Conservation (phyloP, 2,888 invertebrate genomes). For the Hemicrepidius hirtus region DNA sequence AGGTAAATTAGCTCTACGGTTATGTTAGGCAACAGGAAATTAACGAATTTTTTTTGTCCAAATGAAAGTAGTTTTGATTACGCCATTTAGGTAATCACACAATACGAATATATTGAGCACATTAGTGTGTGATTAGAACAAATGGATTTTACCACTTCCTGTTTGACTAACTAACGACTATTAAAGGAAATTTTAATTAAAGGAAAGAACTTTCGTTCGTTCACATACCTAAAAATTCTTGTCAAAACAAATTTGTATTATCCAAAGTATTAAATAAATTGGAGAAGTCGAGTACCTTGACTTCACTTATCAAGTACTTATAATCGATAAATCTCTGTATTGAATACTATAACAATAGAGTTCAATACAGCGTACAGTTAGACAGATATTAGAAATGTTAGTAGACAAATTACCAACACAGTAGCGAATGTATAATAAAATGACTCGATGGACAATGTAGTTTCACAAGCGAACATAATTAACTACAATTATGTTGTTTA, state of each 20-base stretch:
- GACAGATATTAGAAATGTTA: not conserved
- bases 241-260: too few relatives aligned
- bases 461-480: not conserved
- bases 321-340: constrained; percentile 12
- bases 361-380: not conserved
- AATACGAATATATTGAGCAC: not conserved
- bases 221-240: too few relatives aligned
- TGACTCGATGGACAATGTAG: constrained; percentile 1
- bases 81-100: constrained; percentile 14
- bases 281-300: not conserved
- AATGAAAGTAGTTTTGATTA: constrained; percentile 16
- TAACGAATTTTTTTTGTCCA: constrained; percentile 14
- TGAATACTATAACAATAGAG: not conserved
- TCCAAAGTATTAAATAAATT: too few relatives aligned
- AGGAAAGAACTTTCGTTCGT: too few relatives aligned
- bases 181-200: too few relatives aligned
- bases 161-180: not conserved
- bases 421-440: constrained; percentile 9
- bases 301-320: constrained; percentile 7
- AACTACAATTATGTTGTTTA: constrained; percentile 2
- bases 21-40: constrained; percentile 18
- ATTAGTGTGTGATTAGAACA: not conserved
- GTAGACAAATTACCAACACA: not conserved
- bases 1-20: not conserved
- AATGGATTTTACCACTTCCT: constrained; percentile 14